Conservation (phyloP, 1,140 invertebrate genomes). For the Solenopsis fugax region DNA sequence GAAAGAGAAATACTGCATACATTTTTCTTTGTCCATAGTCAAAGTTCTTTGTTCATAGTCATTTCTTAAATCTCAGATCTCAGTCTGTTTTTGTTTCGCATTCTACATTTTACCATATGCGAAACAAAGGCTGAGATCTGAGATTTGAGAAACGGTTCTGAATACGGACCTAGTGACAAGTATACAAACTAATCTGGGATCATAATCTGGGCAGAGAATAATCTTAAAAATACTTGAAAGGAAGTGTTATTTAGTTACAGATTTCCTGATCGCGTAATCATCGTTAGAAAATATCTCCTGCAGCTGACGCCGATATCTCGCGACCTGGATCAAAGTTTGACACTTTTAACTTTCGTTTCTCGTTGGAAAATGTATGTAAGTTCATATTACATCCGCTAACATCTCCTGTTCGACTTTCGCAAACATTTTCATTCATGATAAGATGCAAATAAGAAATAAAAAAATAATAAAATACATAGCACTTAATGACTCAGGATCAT, state of each 20-base stretch:
- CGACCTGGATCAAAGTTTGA: constrained; percentile 19
- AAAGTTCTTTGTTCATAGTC: too few relatives aligned
- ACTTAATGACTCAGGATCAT: not conserved
- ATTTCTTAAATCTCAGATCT: too few relatives aligned
- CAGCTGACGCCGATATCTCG: constrained; percentile 11
- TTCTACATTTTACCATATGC: too few relatives aligned
- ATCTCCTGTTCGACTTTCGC: constrained; percentile 1
- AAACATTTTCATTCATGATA: constrained; percentile 11
- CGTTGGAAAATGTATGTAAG: not conserved
- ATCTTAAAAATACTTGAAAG: constrained; percentile 1
- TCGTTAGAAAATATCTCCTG: constrained; percentile 37
- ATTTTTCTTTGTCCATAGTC: too few relatives aligned
- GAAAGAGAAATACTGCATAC: not conserved
- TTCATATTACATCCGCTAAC: constrained; percentile 23
- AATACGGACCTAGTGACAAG: not conserved
- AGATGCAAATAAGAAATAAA: not conserved
- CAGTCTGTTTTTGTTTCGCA: too few relatives aligned
- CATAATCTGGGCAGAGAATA: not conserved
- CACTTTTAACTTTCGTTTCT: constrained; percentile 36
- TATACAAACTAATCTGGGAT: not conserved
- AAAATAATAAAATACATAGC: not conserved
- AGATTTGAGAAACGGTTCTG: too few relatives aligned
- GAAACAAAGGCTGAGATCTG: too few relatives aligned
- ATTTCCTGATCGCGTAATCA: constrained; percentile 25
- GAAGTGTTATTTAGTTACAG: constrained; percentile 20